phyloP scores from a whole-genome alignment of 2,888 invertebrate species.

The Notocelia uddmanniana region DNA sequence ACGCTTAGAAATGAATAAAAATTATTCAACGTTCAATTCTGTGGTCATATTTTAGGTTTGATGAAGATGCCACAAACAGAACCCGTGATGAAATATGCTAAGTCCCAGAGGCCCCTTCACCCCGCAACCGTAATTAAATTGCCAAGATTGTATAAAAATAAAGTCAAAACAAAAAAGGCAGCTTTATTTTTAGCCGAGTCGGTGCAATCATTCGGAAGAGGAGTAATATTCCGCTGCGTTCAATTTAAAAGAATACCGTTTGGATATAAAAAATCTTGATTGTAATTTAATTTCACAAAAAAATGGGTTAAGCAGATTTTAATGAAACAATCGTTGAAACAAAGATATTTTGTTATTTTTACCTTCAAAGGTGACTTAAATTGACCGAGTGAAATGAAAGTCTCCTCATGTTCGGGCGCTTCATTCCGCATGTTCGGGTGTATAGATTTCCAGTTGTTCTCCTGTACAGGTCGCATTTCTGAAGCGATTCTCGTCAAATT shows the following conservation, averaged over 20 bases:
- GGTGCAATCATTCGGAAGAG: background rate
- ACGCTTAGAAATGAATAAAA: background rate
- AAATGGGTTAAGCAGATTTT: no score
- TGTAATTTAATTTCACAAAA: background rate
- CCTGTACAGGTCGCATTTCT: no score
- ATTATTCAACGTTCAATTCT: constrained; percentile 1
- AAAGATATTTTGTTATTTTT: no score
- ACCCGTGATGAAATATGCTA: constrained; percentile 4
- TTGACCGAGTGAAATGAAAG: no score
- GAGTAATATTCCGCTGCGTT: background rate
- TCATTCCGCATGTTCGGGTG: no score
- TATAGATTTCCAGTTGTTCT: no score
- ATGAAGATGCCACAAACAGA: background rate
- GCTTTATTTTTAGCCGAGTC: background rate
- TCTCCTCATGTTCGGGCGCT: no score
- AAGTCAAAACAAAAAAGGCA: background rate
- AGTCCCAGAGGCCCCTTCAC: background rate
- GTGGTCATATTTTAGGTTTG: background rate
- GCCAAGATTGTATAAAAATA: constrained; percentile 21
- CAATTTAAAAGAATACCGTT: background rate
- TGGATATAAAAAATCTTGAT: background rate
- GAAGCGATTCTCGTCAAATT: no score
- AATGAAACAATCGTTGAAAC: no score
- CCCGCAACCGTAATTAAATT: constrained; percentile 16
- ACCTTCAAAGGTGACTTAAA: no score